Evolutionary conservation across 2,113 vertebrate genomes (phyloP).

Genomic region (Prinia subflava): DNA sequence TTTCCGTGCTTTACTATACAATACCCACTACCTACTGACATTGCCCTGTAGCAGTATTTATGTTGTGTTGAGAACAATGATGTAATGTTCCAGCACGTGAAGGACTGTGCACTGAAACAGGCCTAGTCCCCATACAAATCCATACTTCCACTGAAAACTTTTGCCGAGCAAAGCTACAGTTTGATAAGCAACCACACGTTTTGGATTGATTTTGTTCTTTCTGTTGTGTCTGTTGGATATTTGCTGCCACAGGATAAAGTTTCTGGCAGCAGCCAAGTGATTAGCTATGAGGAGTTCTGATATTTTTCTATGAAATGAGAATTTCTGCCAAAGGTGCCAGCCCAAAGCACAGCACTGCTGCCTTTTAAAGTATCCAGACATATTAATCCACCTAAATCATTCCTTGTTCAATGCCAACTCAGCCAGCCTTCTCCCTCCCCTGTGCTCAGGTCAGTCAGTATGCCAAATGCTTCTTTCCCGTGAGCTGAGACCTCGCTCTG

Average conservation of each 20-base stretch:
- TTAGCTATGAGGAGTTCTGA: not conserved
- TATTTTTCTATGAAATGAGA: not conserved
- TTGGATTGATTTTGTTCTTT: not conserved
- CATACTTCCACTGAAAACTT: not conserved
- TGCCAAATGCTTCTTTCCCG: not conserved
- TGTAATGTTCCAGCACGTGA: not conserved
- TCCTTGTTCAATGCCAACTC: not conserved
- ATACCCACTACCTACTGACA: not conserved
- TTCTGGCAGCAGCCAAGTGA: not conserved
- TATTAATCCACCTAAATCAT: not conserved
- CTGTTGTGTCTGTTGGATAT: not conserved
- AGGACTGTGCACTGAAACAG: not conserved
- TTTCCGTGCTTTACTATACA: not conserved
- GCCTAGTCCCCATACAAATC: not conserved
- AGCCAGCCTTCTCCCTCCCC: not conserved
- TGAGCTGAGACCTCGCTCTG: not conserved
- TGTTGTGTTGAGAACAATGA: not conserved
- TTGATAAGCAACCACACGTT: not conserved
- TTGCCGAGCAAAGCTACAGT: not conserved
- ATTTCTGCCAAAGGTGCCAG: conserved; percentile 1
- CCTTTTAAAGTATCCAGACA: not conserved
- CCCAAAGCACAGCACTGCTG: not conserved
- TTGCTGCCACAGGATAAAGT: not conserved
- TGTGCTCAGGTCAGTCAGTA: not conserved
- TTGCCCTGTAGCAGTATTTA: not conserved